Base-by-base conservation (phyloP, 1,140 invertebrate species). In the Myzus persicae region DNA sequence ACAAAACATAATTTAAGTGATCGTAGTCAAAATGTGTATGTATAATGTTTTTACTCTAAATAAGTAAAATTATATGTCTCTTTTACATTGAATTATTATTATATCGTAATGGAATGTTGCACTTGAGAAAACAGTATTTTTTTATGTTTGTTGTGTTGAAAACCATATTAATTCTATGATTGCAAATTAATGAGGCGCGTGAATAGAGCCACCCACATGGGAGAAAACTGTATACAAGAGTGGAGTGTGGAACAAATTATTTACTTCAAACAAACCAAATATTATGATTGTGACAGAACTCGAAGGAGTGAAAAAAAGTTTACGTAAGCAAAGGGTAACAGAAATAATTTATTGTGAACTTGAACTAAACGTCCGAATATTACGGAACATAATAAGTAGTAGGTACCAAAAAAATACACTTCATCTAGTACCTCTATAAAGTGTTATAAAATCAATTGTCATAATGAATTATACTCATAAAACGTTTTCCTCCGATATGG, bases 211-310 rank as follows among this genome's bases (percentile, higher is more conserved):
- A 76, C 59, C 59, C 59, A n/a, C 59, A 36, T 76, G 14, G n/a
- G n/a, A 76, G 59, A 76, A 76, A 76, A 76, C 59, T 76, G 36
- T 36, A 76, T n/a, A n/a, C 31, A n/a, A 18, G 59, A 31, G 14
- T 76, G n/a, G 31, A 76, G n/a, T 76, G 59, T 76, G n/a, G 14
- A 11, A 76, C 5, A 76, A 76, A 76, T 76, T 76, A 76, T 76
- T 76, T 76, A 76, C 59, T 76, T n/a, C 18, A n/a, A 76, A 76
- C 59, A 76, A 76, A 76, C 59, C 59, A n/a, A 76, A n/a, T 76
- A n/a, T 76, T 76, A 76, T 18, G 59, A n/a, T 11, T 76, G 59
- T 14, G 31, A 1, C 6, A 20, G 14, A n/a, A 76, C 4, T 76
- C 59, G 36, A 76, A 76, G 3, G 4, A 76, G n/a, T n/a, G 31